Base-by-base conservation (phyloP, 2,888 invertebrate genomes). In the Horisme vitalbata region DNA sequence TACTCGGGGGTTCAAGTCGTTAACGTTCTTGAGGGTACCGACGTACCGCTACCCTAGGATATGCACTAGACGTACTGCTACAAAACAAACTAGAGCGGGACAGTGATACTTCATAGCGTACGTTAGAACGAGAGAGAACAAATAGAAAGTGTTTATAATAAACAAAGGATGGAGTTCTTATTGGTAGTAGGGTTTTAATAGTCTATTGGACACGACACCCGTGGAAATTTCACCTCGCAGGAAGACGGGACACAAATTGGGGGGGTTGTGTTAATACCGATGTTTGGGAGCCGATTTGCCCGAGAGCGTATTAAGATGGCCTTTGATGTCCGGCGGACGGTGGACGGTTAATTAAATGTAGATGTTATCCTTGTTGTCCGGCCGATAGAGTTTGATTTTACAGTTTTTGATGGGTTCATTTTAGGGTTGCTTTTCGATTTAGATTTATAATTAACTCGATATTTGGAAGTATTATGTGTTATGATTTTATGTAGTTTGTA, bases 101-200 rank as follows among this genome's bases (percentile, higher is more conserved):
- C 44, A 38, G 44, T 26, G 11, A 52, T 55, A 73, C 27, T 44
- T 34, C 30, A 8, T 35, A 24, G 8, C 71, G n/a, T 43, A 48
- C 10, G 61, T 79, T 28, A 56, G 69, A 48, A 33, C 9, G 47
- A 61, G 80, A 80, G 26, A 58, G 57, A 35, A 28, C 49, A 51
- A 71, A 75, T 79, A 68, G 82, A 82, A 86, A 83, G 83, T 86
- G 87, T 88, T 87, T 87, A 88, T 87, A 82, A 86, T 87, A 87
- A 87, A 85, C 87, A 87, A 85, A 85, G 87, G 83, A 85, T 83
- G 79, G 73, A 81, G 85, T 59, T 83, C 83, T 86, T 85, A 86
- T 86, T 86, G 87, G 85, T 83, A 82, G 81, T 57, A 57, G 52
- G 52, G 57, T 55, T 57, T 56, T 57, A 57, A 57, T 57, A 57